Percentiles rank a stretch among this genome's conserved stretches.
Conservation (phyloP, 2,797 vertebrate species). For the Synanceia verrucosa region DNA sequence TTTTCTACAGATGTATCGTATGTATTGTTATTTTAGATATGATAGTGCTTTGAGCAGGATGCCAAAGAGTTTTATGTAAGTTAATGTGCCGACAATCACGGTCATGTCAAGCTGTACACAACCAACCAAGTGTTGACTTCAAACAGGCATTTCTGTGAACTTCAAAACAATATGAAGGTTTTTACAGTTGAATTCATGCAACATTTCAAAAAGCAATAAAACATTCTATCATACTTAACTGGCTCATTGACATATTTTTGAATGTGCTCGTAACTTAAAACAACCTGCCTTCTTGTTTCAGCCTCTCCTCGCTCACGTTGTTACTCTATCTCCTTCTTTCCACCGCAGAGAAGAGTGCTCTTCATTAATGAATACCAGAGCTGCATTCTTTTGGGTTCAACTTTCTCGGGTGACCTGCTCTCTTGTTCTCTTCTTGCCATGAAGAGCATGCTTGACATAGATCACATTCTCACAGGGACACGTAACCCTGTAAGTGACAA, state of each 20-base stretch:
- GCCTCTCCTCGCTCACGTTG: slow-evolving; percentile 13
- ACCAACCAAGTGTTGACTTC: slow-evolving; percentile 75
- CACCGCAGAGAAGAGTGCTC: slow-evolving; percentile 58
- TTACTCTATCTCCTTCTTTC: slow-evolving; percentile 48
- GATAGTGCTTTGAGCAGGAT: slow-evolving; percentile 78
- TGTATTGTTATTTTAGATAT: slow-evolving; percentile 85
- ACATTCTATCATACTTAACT: slow-evolving; percentile 76
- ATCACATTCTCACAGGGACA: slow-evolving; percentile 75
- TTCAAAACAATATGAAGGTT: slow-evolving; percentile 80
- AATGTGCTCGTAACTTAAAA: neutral
- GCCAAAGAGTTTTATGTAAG: slow-evolving; percentile 93
- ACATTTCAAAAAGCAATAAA: slow-evolving; percentile 87
- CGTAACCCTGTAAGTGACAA: slow-evolving; percentile 72
- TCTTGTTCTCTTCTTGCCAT: slow-evolving; percentile 72
- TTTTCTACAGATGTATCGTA: slow-evolving; percentile 95
- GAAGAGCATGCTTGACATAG: slow-evolving; percentile 71
- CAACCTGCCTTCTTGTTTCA: neutral
- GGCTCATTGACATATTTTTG: slow-evolving; percentile 6
- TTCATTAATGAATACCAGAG: slow-evolving; percentile 76
- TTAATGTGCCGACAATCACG: slow-evolving; percentile 87
- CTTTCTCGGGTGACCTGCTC: slow-evolving; percentile 76
- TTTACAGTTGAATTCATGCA: slow-evolving; percentile 79
- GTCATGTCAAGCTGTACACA: slow-evolving; percentile 83
- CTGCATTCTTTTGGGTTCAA: slow-evolving; percentile 77
- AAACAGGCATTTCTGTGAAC: slow-evolving; percentile 81